These are phyloP conservation scores for Ancistrus triradiatus DNA, from an alignment of 2,113 vertebrate species.

Conservation along the genomic window DNA sequence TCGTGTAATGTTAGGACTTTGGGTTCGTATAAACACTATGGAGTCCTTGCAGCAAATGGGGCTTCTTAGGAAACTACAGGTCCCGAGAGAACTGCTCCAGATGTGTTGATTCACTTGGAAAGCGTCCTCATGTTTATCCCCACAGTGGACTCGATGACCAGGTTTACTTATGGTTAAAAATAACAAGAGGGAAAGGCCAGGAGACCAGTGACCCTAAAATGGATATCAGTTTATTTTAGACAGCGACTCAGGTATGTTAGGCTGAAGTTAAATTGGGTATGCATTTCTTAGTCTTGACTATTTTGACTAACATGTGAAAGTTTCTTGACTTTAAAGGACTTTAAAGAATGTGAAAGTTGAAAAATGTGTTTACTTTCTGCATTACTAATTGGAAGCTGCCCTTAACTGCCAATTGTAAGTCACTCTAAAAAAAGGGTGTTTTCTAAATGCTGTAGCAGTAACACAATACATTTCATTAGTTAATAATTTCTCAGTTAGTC, in stretches of 20 bases:
- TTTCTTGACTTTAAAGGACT: too few relatives aligned
- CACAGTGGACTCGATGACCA: slow-evolving; percentile 35
- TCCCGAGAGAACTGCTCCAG: slow-evolving; percentile 52
- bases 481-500: too few relatives aligned
- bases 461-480: too few relatives aligned
- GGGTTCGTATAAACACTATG: slow-evolving; percentile 24
- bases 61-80: slow-evolving; percentile 46
- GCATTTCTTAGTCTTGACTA: slow-evolving; percentile 3
- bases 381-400: too few relatives aligned
- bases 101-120: slow-evolving; percentile 59
- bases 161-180: slow-evolving; percentile 53
- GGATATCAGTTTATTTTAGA: slow-evolving; percentile 21
- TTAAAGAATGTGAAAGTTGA: too few relatives aligned
- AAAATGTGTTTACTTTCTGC: too few relatives aligned
- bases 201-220: slow-evolving; percentile 47
- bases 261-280: slow-evolving; percentile 19
- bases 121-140: slow-evolving; percentile 32
- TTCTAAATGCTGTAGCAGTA: too few relatives aligned
- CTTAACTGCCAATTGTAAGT: too few relatives aligned
- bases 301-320: too few relatives aligned
- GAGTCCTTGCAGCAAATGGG: slow-evolving; percentile 43
- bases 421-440: too few relatives aligned
- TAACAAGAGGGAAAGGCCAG: slow-evolving; percentile 44
- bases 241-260: neutral
- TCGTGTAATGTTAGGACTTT: slow-evolving; percentile 29